A percentile compares a stretch with the other conserved stretches of the same genome.
Conservation (phyloP, 2,888 invertebrate species). For the Platycnemis pennipes region DNA sequence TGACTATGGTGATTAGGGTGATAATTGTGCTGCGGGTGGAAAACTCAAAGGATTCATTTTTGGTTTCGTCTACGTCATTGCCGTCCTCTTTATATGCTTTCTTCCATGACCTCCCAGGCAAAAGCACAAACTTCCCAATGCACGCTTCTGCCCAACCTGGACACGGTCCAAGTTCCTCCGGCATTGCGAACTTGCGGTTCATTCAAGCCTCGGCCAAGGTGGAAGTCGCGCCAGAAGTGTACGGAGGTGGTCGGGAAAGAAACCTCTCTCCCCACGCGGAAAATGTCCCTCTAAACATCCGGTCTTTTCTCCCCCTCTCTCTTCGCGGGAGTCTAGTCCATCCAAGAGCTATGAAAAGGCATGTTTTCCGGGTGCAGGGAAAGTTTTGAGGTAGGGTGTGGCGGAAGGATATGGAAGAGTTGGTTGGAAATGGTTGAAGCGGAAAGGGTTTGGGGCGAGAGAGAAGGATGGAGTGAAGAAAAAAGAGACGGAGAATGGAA, state of each 20-base stretch:
- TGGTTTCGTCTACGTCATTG: background rate
- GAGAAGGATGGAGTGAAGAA: background rate
- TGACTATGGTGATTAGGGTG: too few species aligned
- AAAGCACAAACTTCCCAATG: background rate
- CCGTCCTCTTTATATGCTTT: background rate
- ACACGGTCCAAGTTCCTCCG: background rate
- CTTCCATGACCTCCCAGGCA: background rate
- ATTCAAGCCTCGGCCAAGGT: conserved; percentile 4
- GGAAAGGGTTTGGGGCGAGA: background rate
- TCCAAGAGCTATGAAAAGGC: background rate
- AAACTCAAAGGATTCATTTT: background rate
- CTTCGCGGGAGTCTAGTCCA: too few species aligned
- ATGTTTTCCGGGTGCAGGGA: background rate
- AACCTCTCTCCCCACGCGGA: background rate
- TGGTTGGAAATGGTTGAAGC: background rate
- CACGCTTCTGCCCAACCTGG: background rate
- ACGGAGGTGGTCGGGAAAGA: background rate
- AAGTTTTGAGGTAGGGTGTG: background rate
- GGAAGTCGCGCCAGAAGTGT: background rate
- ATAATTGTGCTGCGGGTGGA: too few species aligned
- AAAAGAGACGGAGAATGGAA: background rate
- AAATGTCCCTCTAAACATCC: background rate
- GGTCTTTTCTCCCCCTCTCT: background rate
- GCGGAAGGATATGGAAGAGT: background rate
- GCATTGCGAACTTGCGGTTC: conserved; percentile 42